phyloP scores from a whole-genome alignment of 2,113 vertebrate genomes.

The Cichladusa arquata region DNA sequence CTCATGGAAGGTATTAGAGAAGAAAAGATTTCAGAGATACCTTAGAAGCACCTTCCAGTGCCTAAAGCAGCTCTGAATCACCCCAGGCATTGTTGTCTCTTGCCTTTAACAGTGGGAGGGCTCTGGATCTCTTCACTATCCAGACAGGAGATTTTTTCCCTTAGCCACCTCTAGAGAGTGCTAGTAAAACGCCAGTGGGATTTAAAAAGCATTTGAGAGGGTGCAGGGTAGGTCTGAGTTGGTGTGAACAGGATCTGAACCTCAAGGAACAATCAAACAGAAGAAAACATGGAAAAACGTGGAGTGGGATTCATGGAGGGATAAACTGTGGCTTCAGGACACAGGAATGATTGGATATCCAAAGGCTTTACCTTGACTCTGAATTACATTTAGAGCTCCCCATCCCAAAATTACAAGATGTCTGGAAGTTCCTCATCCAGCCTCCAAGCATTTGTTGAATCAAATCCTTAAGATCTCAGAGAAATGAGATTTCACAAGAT shows the following conservation, averaged over 20 bases:
- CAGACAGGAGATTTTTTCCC: background rate
- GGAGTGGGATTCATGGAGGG: background rate
- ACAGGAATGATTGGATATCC: too few relatives aligned
- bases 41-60: background rate
- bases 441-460: background rate
- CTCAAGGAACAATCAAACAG: background rate
- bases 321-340: background rate
- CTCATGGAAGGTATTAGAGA: background rate
- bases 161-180: background rate
- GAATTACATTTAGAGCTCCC: background rate
- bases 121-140: background rate
- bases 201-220: background rate
- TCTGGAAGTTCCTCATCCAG: background rate
- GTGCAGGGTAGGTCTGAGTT: background rate
- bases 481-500: background rate
- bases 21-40: background rate
- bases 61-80: background rate
- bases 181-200: background rate
- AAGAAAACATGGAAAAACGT: background rate
- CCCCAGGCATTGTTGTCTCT: background rate
- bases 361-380: background rate
- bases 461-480: background rate
- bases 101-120: rapidly evolving
- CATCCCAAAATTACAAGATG: background rate
- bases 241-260: background rate